A percentile compares a stretch with the other conserved stretches of the same genome.
Evolutionary conservation across 2,888 invertebrate species (phyloP).

Genomic region (Metalampra italica): DNA sequence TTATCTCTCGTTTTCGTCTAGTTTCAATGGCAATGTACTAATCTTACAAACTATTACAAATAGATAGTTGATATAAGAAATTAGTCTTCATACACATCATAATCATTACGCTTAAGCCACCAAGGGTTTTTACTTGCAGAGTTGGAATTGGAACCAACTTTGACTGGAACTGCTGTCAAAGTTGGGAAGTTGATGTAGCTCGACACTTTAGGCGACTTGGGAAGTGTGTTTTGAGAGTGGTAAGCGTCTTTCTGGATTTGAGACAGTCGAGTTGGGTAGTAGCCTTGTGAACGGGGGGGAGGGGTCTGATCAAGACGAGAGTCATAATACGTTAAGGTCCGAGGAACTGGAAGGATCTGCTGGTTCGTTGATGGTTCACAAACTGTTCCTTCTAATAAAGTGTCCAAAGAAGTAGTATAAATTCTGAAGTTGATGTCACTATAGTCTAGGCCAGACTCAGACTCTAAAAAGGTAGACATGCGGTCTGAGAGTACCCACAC

Average conservation of each 20-base stretch:
- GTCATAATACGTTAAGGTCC: conserved; percentile 1
- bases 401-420: conserved; percentile 82
- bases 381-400: conserved; percentile 83
- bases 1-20: neutral
- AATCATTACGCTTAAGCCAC: conserved; percentile 36
- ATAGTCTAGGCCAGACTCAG: conserved; percentile 80
- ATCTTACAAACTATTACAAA: neutral
- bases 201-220: conserved; percentile 27
- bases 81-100: conserved; percentile 36
- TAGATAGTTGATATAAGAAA: neutral
- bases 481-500: conserved; percentile 90
- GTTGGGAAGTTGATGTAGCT: conserved; percentile 35
- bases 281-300: conserved; percentile 13
- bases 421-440: conserved; percentile 89
- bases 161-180: conserved; percentile 20
- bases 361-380: conserved; percentile 73
- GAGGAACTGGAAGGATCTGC: conserved; percentile 2
- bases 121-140: conserved; percentile 26
- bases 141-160: conserved; percentile 10
- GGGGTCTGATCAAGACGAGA: conserved; percentile 3
- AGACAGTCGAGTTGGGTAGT: conserved; percentile 1
- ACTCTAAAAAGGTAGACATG: conserved; percentile 87
- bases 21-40: neutral
- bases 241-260: conserved; percentile 9
- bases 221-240: conserved; percentile 22